Conservation (phyloP, 1,140 invertebrate genomes). For the Grapholita molesta region DNA sequence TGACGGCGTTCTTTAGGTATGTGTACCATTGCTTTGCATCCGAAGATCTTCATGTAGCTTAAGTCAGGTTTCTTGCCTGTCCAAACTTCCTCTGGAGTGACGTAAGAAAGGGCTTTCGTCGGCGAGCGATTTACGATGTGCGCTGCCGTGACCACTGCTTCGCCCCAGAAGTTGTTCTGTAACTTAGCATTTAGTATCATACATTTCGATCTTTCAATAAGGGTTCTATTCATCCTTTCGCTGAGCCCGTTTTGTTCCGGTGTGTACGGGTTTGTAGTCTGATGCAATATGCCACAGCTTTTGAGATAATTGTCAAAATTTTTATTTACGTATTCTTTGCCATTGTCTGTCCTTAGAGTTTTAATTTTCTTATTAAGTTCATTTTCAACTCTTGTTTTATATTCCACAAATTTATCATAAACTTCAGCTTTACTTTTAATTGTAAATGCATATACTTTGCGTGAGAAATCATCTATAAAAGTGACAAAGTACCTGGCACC, state of each 20-base stretch:
- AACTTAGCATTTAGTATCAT: slow-evolving; percentile 27
- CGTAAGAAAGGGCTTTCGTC: slow-evolving; percentile 19
- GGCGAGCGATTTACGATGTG: slow-evolving; percentile 45
- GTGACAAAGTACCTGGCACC: slow-evolving; percentile 60
- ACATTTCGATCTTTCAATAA: slow-evolving; percentile 36
- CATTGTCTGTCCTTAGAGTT: slow-evolving; percentile 37
- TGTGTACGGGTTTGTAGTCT: slow-evolving; percentile 37
- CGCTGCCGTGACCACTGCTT: slow-evolving; percentile 43
- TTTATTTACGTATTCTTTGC: slow-evolving; percentile 31
- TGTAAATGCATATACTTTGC: slow-evolving; percentile 43
- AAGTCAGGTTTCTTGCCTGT: slow-evolving; percentile 34
- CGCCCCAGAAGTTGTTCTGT: slow-evolving; percentile 41
- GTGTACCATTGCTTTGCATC: slow-evolving; percentile 34
- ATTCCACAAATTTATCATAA: slow-evolving; percentile 31
- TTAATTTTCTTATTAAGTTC: slow-evolving; percentile 29
- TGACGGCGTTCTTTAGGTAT: slow-evolving; percentile 32
- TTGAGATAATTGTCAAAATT: slow-evolving; percentile 26
- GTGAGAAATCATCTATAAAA: slow-evolving; percentile 50
- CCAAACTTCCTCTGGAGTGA: slow-evolving; percentile 49
- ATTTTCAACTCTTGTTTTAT: slow-evolving; percentile 31
- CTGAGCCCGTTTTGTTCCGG: slow-evolving; percentile 42
- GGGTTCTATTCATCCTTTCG: slow-evolving; percentile 56
- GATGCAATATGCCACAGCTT: slow-evolving; percentile 29
- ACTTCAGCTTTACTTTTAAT: slow-evolving; percentile 53
- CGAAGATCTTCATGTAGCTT: slow-evolving; percentile 38